Percentiles rank a stretch among this genome's conserved stretches.
phyloP scores from a whole-genome alignment of 2,888 invertebrate species.

The Tyria jacobaeae region DNA sequence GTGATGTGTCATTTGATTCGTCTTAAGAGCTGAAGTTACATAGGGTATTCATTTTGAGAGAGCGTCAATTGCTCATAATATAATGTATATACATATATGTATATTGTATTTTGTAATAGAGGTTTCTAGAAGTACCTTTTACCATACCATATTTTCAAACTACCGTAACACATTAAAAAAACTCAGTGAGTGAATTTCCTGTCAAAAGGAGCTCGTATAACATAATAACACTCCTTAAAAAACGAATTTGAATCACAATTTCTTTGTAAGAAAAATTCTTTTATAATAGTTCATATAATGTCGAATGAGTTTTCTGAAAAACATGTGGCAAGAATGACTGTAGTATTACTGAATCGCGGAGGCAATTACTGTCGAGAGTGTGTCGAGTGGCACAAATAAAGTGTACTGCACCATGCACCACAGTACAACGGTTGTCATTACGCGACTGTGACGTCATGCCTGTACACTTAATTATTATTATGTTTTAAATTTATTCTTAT shows the following conservation, averaged over 20 bases:
- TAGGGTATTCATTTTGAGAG: too few species aligned
- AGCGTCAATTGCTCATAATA: too few species aligned
- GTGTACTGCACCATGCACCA: constrained; percentile 25
- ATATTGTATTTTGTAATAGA: neutral
- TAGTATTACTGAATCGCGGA: constrained; percentile 30
- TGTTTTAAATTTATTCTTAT: constrained; percentile 20
- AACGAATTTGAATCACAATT: constrained; percentile 36
- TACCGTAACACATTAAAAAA: neutral
- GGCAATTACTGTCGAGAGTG: constrained; percentile 37
- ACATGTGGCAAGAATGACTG: constrained; percentile 37
- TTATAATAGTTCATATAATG: constrained; percentile 38
- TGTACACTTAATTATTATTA: constrained; percentile 32
- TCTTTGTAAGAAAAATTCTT: constrained; percentile 29
- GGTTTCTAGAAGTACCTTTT: constrained; percentile 4
- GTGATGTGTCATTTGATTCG: too few species aligned
- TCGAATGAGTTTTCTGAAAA: constrained; percentile 31
- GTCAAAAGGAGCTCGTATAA: constrained; percentile 13
- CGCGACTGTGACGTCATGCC: constrained; percentile 14
- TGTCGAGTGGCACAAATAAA: constrained; percentile 35
- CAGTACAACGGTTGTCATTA: constrained; percentile 24
- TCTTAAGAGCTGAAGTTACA: too few species aligned
- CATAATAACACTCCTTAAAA: constrained; percentile 33
- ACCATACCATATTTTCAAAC: neutral
- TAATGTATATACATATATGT: too few species aligned
- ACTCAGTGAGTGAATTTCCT: neutral